Percentiles rank a stretch among this genome's conserved stretches.
Conservation (phyloP, 2,113 vertebrate species). For the Anarhynchus alexandrinus region DNA sequence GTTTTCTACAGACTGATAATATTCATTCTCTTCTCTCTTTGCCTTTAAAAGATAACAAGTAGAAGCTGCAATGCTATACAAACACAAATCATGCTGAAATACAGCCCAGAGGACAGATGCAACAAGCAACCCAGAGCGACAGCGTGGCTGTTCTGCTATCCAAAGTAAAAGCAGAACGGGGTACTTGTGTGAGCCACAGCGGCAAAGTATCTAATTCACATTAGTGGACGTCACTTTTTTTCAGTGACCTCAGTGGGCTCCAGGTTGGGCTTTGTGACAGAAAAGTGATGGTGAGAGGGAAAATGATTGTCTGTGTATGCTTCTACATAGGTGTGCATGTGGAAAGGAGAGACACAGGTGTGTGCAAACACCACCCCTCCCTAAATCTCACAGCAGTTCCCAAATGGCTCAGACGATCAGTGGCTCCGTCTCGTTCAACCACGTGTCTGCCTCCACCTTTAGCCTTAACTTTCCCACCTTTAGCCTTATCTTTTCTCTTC, state of each 20-base stretch:
- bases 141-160: not conserved
- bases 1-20: not conserved
- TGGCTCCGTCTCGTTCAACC: not conserved
- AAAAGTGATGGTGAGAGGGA: not conserved
- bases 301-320: not conserved
- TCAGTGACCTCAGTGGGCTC: not conserved
- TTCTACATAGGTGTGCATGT: fast-evolving
- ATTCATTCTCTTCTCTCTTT: not conserved
- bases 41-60: not conserved
- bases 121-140: not conserved
- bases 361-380: not conserved
- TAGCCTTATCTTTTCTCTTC: not conserved
- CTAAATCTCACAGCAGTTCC: not conserved
- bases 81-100: not conserved
- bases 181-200: not conserved
- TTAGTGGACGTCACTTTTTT: not conserved
- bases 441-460: not conserved
- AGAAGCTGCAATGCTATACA: not conserved
- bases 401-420: not conserved
- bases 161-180: not conserved
- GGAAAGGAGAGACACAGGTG: not conserved
- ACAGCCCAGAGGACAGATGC: not conserved
- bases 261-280: not conserved
- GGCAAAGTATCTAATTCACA: not conserved
- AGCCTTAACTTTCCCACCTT: not conserved